Percentiles rank a stretch among this genome's conserved stretches.
Conservation (phyloP, 2,797 vertebrate species). For the Presbytis comata region DNA sequence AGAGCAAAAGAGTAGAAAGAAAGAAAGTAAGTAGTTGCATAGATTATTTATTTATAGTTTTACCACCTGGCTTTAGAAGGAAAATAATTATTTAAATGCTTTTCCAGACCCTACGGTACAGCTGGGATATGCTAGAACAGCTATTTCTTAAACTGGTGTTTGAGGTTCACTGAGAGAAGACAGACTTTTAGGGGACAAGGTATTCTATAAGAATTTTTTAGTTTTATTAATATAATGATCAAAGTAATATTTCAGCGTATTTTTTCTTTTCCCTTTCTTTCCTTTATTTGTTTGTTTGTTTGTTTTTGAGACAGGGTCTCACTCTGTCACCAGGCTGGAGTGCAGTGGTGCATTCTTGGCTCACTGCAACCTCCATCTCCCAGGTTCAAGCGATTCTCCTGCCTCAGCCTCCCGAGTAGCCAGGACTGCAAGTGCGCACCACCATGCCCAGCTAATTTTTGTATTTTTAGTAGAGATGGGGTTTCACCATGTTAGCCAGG, state of each 20-base stretch:
- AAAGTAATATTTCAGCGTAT: neutral
- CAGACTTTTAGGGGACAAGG: neutral
- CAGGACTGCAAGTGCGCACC: too few relatives aligned
- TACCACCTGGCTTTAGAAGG: neutral
- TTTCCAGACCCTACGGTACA: neutral
- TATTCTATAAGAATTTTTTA: neutral
- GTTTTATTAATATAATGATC: neutral
- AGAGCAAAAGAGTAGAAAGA: neutral
- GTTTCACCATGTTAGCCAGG: too few relatives aligned
- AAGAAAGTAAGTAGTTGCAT: neutral
- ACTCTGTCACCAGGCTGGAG: too few relatives aligned
- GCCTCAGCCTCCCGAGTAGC: too few relatives aligned
- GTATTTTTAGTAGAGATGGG: too few relatives aligned
- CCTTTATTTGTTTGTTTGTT: too few relatives aligned
- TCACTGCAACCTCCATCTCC: too few relatives aligned
- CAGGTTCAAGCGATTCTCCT: too few relatives aligned
- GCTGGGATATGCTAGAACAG: neutral
- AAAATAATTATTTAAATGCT: neutral
- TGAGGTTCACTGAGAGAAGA: neutral
- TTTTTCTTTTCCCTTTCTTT: too few relatives aligned
- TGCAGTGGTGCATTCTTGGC: too few relatives aligned
- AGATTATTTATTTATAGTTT: conserved; percentile 4
- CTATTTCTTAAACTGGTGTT: neutral
- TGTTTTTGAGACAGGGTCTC: too few relatives aligned
- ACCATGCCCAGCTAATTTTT: too few relatives aligned